Evolutionary conservation across 2,888 invertebrate species (phyloP).

Genomic region (Tortricodes alternella): DNA sequence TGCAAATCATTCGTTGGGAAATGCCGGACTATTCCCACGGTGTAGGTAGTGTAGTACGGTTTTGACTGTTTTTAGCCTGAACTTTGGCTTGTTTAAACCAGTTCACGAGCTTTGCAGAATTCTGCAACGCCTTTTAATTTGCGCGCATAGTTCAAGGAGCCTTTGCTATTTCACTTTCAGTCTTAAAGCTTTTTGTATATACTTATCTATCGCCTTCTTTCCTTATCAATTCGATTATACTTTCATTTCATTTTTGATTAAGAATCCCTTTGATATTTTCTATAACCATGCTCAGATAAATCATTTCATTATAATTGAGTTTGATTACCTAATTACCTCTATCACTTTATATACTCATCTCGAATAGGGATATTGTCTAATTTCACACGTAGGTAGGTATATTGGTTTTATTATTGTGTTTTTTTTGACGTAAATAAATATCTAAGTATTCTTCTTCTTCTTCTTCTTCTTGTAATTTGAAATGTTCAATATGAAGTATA

Average conservation of each 20-base stretch:
- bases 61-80: constrained; percentile 23
- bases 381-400: no score
- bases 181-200: background rate
- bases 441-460: no score
- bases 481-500: background rate
- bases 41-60: constrained; percentile 15
- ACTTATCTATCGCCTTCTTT: background rate
- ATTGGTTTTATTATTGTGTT: no score
- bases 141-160: constrained; percentile 27
- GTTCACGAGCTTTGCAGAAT: background rate
- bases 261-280: no score
- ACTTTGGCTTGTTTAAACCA: constrained; percentile 22
- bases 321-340: no score
- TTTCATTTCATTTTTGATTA: no score
- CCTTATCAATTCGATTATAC: background rate
- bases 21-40: constrained; percentile 32
- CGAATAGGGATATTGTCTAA: no score
- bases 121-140: constrained; percentile 20
- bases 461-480: no score
- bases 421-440: no score
- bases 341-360: no score
- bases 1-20: constrained; percentile 28
- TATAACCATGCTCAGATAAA: no score
- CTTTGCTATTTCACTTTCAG: constrained; percentile 14
- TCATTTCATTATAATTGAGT: no score